Conservation (phyloP, 2,797 vertebrate species). For the Pristis pectinata region DNA sequence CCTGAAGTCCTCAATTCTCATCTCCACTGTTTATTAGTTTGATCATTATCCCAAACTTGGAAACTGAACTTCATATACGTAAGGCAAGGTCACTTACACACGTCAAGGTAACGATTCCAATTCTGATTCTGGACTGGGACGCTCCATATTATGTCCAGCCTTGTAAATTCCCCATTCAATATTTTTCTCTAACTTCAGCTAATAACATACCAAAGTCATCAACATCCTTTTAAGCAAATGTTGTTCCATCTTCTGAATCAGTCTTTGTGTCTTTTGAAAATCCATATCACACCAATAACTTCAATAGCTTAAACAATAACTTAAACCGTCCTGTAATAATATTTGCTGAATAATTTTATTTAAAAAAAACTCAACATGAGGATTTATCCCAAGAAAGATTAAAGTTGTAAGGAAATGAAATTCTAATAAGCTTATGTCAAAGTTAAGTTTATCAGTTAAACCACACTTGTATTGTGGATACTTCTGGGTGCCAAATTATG, state of each 20-base stretch:
- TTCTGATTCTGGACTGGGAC: background rate
- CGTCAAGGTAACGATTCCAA: background rate
- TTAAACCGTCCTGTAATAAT: no score
- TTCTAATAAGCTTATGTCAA: no score
- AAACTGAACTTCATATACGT: background rate
- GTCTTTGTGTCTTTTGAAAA: background rate
- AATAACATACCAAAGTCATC: background rate
- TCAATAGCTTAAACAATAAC: no score
- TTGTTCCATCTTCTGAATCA: background rate
- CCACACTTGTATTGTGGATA: no score
- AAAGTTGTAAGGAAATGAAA: no score
- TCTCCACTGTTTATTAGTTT: background rate
- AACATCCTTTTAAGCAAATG: background rate
- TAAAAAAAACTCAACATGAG: no score
- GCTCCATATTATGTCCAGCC: background rate
- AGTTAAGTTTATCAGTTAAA: no score
- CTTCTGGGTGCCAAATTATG: no score
- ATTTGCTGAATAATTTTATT: no score
- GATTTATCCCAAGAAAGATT: no score
- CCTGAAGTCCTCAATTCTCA: background rate
- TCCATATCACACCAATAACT: no score
- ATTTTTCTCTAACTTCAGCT: background rate
- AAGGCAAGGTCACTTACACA: background rate
- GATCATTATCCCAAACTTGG: background rate
- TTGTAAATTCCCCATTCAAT: background rate